Base-by-base conservation (phyloP, 2,113 vertebrate species). In the Monarcha castaneiventris region DNA sequence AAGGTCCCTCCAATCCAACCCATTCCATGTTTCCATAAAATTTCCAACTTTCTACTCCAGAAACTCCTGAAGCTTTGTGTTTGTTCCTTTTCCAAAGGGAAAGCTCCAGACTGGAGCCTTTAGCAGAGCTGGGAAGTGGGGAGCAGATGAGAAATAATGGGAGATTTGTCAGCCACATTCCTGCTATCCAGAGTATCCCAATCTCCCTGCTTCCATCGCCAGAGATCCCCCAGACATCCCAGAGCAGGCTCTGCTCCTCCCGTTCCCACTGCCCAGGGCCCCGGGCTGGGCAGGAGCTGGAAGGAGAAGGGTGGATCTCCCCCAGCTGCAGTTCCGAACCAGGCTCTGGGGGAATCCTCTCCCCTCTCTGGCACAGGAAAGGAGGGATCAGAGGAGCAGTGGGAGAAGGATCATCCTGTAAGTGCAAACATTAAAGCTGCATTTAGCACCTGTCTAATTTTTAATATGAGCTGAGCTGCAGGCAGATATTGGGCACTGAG, bases 391-490 rank as follows among this genome's bases (percentile, higher is more conserved):
- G 48, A 61, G 87, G 16, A 82, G 61, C 64, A 58, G 72, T 20
- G 59, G 37, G 68, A 86, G 59, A 67, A 55, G 52, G 72, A 76
- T 85, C 95, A 35, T 55, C 44, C 12, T 43, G 3, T 37, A 63
- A 90, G 77, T 84, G 73, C 86, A 84, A 93, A 79, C 77, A 61
- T 95, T 92, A 91, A 94, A 96, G 83, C 84, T 84, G 80, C 84
- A 75, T 97, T 96, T 97, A 96, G 87, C 91, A 92, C 93, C 93
- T 96, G 92, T 85, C 90, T 97, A 37, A 62, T 89, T 89, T 92
- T 89, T 92, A 97, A 90, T 92, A 67, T 64, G 80, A 41, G 76
- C 76, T 81, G 79, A 87, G 52, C 86, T 71, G 43, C 23, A 11
- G 54, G 30, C 8, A 56, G 82, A 10, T 71, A 89, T 93, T 46